A percentile compares a stretch with the other conserved stretches of the same genome.
Evolutionary conservation across 2,888 invertebrate genomes (phyloP).

Genomic region (Phragmatobia fuliginosa): DNA sequence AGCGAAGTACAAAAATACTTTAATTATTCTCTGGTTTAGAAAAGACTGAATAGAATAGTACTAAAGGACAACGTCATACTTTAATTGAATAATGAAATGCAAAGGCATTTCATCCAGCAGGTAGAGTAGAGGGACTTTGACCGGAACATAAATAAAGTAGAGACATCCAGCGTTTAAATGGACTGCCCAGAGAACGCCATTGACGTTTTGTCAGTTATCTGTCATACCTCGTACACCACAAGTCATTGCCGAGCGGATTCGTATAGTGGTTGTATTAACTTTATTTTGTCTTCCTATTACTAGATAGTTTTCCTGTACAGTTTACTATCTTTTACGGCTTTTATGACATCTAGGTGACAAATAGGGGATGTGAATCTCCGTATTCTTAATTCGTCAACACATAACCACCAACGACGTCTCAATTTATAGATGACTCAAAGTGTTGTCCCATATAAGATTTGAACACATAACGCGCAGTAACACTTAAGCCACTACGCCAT

Average conservation of each 20-base stretch:
- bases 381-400: background rate
- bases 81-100: background rate
- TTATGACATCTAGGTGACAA: too few relatives aligned
- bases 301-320: background rate
- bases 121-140: too few relatives aligned
- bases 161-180: background rate
- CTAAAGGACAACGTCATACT: background rate
- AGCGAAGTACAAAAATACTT: background rate
- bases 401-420: background rate
- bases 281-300: too few relatives aligned
- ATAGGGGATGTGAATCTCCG: background rate
- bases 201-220: background rate
- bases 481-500: too few relatives aligned
- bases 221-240: background rate
- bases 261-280: too few relatives aligned
- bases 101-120: too few relatives aligned
- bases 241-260: accelerated
- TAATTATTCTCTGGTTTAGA: background rate
- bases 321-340: background rate
- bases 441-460: too few relatives aligned
- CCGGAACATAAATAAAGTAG: too few relatives aligned
- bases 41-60: background rate
- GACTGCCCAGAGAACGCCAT: background rate
- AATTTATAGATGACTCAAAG: too few relatives aligned
- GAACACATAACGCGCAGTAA: too few relatives aligned